These are phyloP conservation scores for Sesamia inferens DNA, from an alignment of 2,888 invertebrate species.

Conservation along the genomic window DNA sequence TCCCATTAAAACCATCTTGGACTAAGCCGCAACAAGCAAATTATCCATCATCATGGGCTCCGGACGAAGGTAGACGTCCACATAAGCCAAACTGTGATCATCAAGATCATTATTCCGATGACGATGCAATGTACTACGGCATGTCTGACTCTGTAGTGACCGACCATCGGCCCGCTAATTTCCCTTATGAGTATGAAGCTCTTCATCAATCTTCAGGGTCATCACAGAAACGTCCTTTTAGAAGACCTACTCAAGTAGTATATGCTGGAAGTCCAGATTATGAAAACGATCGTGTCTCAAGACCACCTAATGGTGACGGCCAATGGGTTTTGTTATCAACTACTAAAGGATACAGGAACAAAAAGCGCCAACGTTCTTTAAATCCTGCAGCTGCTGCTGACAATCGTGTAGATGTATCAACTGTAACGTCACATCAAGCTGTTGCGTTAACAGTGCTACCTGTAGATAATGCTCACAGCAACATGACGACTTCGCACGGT, in stretches of 20 bases:
- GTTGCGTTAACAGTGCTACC: slow-evolving; percentile 94
- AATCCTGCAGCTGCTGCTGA: slow-evolving; percentile 66
- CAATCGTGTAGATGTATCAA: slow-evolving; percentile 73
- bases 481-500: slow-evolving; percentile 93
- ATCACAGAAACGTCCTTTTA: slow-evolving; percentile 78
- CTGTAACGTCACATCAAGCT: slow-evolving; percentile 87
- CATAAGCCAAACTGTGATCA: slow-evolving; percentile 85
- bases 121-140: slow-evolving; percentile 81
- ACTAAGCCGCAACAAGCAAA: slow-evolving; percentile 76
- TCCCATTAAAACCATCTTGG: slow-evolving; percentile 85
- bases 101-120: slow-evolving; percentile 76
- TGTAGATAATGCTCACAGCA: slow-evolving; percentile 90
- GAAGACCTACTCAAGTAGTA: slow-evolving; percentile 86
- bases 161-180: slow-evolving; percentile 86
- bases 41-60: slow-evolving; percentile 81
- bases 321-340: slow-evolving; percentile 94
- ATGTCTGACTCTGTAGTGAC: slow-evolving; percentile 86
- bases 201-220: slow-evolving; percentile 77
- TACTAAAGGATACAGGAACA: slow-evolving; percentile 93
- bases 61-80: slow-evolving; percentile 84
- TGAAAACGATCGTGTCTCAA: slow-evolving; percentile 87
- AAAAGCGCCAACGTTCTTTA: slow-evolving; percentile 85
- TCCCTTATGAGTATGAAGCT: slow-evolving; percentile 86
- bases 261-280: slow-evolving; percentile 84
- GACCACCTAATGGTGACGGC: slow-evolving; percentile 92